Base-by-base conservation (phyloP, 2,888 invertebrate species). In the Charanyca ferruginea region DNA sequence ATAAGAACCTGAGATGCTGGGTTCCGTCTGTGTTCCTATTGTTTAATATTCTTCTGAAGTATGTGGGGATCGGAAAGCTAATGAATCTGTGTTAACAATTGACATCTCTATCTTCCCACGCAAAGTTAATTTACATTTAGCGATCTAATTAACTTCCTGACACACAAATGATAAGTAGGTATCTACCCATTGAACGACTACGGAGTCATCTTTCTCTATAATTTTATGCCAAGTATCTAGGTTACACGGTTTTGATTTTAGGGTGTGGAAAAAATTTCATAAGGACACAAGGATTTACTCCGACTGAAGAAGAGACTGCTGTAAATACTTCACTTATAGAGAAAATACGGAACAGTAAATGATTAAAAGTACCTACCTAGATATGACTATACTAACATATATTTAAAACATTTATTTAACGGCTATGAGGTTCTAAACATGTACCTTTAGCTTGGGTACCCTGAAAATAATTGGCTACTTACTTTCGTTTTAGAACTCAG, bases 401-500 rank as follows among this genome's bases (percentile, higher is more conserved):
- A n/a, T n/a, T 16, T 9, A 9, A 54, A 18, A 22, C 35, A n/a
- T n/a, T n/a, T n/a, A n/a, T n/a, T n/a, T n/a, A n/a, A 35, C 3
- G 9, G 9, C 2, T 23, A 5, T 32, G 18, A 18, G 28, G 28
- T 22, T 32, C n/a, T n/a, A 51, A 55, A 23, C 23, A 23, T 2
- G 8, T 44, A 44, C 22, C 16, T 44, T 32, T 32, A 32, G 25
- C 6, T 45, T 41, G n/a, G 22, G 51, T 48, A 68, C 47, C 35
- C 55, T 60, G 47, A 59, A 55, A 23, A 35, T 51, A 71, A 66
- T 63, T 62, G 48, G 25, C 48, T 55, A 59, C 49, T 71, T 74
- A 70, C 68, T 76, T 80, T 78, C 70, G 54, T 70, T 70, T 76
- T 16, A 25, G 42, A 74, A 54, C 35, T 61, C 18, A 25, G 22